Evolutionary conservation across 2,113 vertebrate species (phyloP).

Genomic region (Larimichthys polyactis): DNA sequence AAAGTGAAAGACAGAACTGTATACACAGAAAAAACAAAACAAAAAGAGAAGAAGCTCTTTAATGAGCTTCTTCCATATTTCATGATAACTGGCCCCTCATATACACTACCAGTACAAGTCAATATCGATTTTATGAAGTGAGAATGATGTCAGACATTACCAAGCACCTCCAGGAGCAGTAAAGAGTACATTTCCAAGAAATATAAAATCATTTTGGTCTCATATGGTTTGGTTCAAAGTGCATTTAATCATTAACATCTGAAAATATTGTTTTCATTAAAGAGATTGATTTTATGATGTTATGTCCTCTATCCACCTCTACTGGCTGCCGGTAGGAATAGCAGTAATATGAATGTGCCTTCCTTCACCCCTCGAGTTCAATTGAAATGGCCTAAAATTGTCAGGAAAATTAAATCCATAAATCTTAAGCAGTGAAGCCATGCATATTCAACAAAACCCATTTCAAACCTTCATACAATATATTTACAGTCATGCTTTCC

Average conservation of each 20-base stretch:
- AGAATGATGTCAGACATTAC: background rate
- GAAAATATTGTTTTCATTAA: conserved; percentile 18
- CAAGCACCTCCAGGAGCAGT: background rate
- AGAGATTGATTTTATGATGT: background rate
- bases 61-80: background rate
- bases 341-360: background rate
- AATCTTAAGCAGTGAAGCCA: conserved; percentile 1
- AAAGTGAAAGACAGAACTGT: conserved; percentile 10
- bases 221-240: background rate
- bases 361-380: background rate
- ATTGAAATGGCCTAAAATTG: background rate
- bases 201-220: background rate
- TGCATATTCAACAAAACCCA: background rate
- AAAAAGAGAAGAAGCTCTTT: background rate
- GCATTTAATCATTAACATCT: background rate
- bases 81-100: background rate
- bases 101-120: background rate
- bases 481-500: background rate
- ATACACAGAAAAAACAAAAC: background rate
- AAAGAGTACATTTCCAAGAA: background rate
- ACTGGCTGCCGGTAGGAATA: conserved; percentile 20
- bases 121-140: background rate
- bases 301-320: conserved; percentile 42
- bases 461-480: background rate
- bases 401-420: conserved; percentile 2